These are phyloP conservation scores for Plemyria rubiginata DNA, from an alignment of 2,888 invertebrate genomes.

Conservation along the genomic window DNA sequence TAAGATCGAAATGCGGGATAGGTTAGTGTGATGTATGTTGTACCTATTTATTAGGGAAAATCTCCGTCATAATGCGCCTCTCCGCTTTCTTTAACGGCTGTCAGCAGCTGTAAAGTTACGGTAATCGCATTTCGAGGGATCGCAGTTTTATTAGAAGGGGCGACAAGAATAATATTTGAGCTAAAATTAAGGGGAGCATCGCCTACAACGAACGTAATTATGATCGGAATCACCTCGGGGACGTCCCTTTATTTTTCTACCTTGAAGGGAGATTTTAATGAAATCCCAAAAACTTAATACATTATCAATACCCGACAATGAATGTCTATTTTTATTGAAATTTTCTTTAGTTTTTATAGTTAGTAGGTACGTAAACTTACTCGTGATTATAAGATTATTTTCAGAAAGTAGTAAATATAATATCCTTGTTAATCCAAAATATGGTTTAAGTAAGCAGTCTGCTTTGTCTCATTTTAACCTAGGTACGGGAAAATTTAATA, in stretches of 20 bases:
- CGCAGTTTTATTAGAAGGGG: constrained; percentile 12
- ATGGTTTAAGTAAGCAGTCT: no score
- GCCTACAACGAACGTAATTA: constrained; percentile 35
- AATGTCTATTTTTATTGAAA: neutral
- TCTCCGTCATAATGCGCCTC: neutral
- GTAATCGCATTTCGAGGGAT: neutral
- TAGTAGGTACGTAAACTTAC: no score
- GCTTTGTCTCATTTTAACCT: no score
- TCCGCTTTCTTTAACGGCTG: neutral
- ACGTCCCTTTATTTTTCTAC: constrained; percentile 29
- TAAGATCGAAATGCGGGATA: no score
- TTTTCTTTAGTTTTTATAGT: neutral
- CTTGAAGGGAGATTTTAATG: constrained; percentile 23
- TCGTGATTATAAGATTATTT: neutral
- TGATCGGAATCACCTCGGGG: constrained; percentile 33
- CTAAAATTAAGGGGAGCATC: constrained; percentile 37
- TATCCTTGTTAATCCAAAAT: no score
- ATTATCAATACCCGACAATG: constrained; percentile 10
- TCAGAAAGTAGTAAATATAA: no score
- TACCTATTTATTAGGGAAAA: no score
- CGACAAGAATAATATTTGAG: constrained; percentile 37
- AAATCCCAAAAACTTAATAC: constrained; percentile 16
- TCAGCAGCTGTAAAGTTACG: neutral
- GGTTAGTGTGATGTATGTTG: no score
- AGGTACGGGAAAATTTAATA: no score